Conservation (phyloP, 2,113 vertebrate species). For the Bos taurus region ARS-UCD2.0 NC_037332.1:23226501-23227000, state of each 20-base stretch:
- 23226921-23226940: not conserved
- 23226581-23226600: conserved; percentile 10
- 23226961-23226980: not conserved
- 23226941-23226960: not conserved
- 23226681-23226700: not conserved
- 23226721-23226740: not conserved
- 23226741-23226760: not conserved
- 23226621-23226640: not conserved
- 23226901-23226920: not conserved
- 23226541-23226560: not conserved
- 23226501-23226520: not conserved
- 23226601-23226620: not conserved
- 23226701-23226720: not conserved
- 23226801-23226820: not conserved
- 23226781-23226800: not conserved
- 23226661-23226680: not conserved
- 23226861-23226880: not conserved
- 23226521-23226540: not conserved
- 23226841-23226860: not conserved
- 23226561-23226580: not conserved
- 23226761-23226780: not conserved
- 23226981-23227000: not conserved
- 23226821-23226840: not conserved
- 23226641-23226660: not conserved
- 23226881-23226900: not conserved